Evolutionary conservation across 2,888 invertebrate genomes (phyloP), one percentile per base, ranked within the genome.

Genomic region (Morpho deidamia): DNA sequence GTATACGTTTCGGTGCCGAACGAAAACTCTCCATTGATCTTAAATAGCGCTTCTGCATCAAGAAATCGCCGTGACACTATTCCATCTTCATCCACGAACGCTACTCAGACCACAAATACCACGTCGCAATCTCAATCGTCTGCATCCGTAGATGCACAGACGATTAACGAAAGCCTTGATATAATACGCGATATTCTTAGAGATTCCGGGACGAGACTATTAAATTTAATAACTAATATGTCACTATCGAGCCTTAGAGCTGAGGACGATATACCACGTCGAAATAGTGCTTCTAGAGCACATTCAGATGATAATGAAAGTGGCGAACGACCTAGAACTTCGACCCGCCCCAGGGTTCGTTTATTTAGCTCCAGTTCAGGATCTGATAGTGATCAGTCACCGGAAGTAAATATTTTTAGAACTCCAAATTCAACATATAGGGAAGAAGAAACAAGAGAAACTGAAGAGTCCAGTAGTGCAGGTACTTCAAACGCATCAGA

Each of bases 191-290:
- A 88, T 56, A 90, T 90, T 56, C 70, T 90, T 8, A 75, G 89
- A 48, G 90, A 89, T 66, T 90, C 90, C 0, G 89, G 90, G 4
- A 83, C 86, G 8, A 72, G 89, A 47, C 66, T 90, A 11, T 69
- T 90, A 40, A 87, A 89, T 63, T 71, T 90, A 46, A 89, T 90
- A 47, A 87, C 87, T 0, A 83, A 86, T 51, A 86, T 88, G 83
- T 88, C 89, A 1, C 60, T 85, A 57, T 79, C 87, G 7, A 84
- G 82, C 7, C 63, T 88, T 8, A 79, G 72, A 54, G 76, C 78
- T 1, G 82, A 82, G 51, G 74, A 81, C 1, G 72, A 64, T 38
- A 67, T 68, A 11, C 71, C 75, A 7, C 66, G 74, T 12, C 74
- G 75, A 8, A 65, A 66, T 1, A 60, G 61, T 8, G 63, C 64